phyloP scores from a whole-genome alignment of 2,113 vertebrate genomes.

The Epinephelus fuscoguttatus region DNA sequence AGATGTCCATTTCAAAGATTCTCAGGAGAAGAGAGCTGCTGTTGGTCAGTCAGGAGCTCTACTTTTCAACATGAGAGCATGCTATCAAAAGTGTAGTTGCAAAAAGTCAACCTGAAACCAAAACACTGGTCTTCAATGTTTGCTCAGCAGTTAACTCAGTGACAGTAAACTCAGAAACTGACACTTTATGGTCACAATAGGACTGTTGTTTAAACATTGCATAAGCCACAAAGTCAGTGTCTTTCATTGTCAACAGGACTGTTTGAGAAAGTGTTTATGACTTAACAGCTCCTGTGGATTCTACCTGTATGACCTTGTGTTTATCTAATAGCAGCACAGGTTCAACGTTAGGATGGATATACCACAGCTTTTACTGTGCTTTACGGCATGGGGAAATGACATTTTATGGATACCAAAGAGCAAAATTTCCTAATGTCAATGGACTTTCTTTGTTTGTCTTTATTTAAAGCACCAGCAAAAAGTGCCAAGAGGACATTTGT shows the following conservation, averaged over 20 bases:
- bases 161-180: neutral
- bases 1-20: conserved; percentile 40
- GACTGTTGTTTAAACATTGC: conserved; percentile 12
- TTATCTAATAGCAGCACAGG: conserved; percentile 10
- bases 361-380: conserved; percentile 11
- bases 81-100: neutral
- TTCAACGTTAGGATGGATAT: conserved; percentile 14
- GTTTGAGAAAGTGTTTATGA: conserved; percentile 30
- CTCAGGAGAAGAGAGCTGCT: conserved; percentile 42
- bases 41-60: neutral
- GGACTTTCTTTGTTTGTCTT: conserved; percentile 12
- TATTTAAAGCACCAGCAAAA: conserved; percentile 42
- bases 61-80: conserved; percentile 7
- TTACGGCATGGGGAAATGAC: conserved; percentile 3
- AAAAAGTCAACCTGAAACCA: conserved; percentile 40
- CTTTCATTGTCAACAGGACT: neutral
- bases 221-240: neutral
- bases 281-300: conserved; percentile 1
- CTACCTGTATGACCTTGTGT: neutral
- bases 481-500: conserved; percentile 35
- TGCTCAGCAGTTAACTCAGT: neutral
- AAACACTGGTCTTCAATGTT: conserved; percentile 39
- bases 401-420: conserved; percentile 75
- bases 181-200: conserved; percentile 9
- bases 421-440: conserved; percentile 10